A percentile compares a stretch with the other conserved stretches of the same genome.
Evolutionary conservation across 1,140 invertebrate species (phyloP).

Genomic region (Drosophila sturtevanti): DNA sequence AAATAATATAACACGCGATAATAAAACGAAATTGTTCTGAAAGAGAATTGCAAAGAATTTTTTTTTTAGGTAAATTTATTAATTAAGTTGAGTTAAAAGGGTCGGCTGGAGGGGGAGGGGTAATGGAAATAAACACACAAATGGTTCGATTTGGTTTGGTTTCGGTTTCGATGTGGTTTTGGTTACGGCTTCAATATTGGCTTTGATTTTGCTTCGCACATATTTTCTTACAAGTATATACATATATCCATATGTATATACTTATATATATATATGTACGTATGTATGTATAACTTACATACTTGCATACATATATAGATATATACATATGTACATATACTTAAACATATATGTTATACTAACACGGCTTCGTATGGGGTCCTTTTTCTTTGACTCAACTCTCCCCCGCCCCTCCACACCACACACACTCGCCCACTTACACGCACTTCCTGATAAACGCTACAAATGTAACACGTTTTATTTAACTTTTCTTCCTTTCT

Average conservation of each 20-base stretch:
- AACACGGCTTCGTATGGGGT: constrained; percentile 2
- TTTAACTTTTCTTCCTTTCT: constrained; percentile 58
- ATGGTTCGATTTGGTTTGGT: constrained; percentile 51
- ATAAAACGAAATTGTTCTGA: constrained; percentile 39
- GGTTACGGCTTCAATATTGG: constrained; percentile 1
- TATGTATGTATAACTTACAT: too few species aligned
- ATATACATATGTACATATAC: not conserved
- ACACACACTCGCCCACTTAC: constrained; percentile 15
- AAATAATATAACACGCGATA: constrained; percentile 35
- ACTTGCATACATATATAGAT: not conserved
- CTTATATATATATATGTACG: not conserved
- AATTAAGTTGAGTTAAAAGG: constrained; percentile 34
- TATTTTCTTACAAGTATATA: constrained; percentile 4
- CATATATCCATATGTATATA: not conserved
- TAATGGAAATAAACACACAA: constrained; percentile 42
- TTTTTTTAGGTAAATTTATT: constrained; percentile 39
- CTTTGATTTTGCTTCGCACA: constrained; percentile 6
- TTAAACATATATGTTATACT: not conserved
- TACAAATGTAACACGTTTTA: constrained; percentile 81
- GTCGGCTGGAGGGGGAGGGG: not conserved
- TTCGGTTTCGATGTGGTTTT: constrained; percentile 8
- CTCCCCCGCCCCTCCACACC: not conserved
- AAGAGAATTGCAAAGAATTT: constrained; percentile 46
- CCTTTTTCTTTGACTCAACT: constrained; percentile 25
- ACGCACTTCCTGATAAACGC: constrained; percentile 61